Conservation (phyloP, 2,888 invertebrate genomes). For the Spodoptera littoralis region DNA sequence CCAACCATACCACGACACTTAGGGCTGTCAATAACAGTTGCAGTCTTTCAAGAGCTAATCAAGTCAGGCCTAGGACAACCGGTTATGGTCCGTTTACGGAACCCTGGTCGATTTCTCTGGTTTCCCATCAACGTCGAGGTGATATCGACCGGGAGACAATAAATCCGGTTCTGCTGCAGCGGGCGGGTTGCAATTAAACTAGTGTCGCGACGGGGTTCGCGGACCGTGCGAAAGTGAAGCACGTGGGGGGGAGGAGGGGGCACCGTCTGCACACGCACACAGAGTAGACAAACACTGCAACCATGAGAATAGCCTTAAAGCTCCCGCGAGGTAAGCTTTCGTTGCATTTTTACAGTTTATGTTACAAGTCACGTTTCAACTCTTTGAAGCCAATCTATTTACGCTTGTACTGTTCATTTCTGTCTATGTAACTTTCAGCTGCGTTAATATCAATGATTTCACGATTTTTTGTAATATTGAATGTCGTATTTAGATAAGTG, state of each 20-base stretch:
- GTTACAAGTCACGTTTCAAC: too few relatives aligned
- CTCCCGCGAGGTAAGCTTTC: conserved; percentile 14
- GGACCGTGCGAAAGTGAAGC: conserved; percentile 87
- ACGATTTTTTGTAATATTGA: too few relatives aligned
- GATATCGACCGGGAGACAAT: conserved; percentile 85
- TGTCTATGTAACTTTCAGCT: too few relatives aligned
- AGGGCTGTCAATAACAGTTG: conserved; percentile 58
- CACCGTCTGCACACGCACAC: conserved; percentile 56
- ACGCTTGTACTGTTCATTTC: too few relatives aligned
- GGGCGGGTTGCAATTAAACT: conserved; percentile 85
- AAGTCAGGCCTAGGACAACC: conserved; percentile 49
- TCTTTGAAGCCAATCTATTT: too few relatives aligned
- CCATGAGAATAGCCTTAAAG: conserved; percentile 12
- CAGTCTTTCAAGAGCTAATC: conserved; percentile 49
- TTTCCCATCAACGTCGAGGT: conserved; percentile 74
- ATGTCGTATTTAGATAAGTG: too few relatives aligned
- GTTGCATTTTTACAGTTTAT: conserved; percentile 7
- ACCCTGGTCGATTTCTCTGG: conserved; percentile 70
- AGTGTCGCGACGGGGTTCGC: conserved; percentile 86
- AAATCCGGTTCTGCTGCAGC: conserved; percentile 86
- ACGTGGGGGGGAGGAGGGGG: conserved; percentile 62
- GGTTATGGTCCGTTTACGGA: conserved; percentile 58
- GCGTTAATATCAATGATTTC: too few relatives aligned
- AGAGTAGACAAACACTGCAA: conserved; percentile 46
- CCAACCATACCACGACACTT: conserved; percentile 55